phyloP scores from a whole-genome alignment of 1,140 invertebrate genomes.

The Ctenoplectra terminalis region DNA sequence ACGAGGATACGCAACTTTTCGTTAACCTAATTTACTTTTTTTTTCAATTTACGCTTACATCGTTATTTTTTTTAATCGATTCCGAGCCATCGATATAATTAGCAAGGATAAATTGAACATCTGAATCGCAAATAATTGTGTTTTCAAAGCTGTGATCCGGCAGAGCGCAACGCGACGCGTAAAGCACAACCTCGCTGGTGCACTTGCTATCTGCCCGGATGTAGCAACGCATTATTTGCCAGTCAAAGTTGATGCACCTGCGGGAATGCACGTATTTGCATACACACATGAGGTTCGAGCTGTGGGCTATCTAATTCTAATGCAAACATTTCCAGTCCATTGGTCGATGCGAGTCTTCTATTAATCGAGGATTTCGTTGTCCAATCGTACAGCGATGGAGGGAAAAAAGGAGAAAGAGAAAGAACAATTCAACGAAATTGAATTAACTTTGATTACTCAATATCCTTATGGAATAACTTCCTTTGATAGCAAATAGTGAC shows the following conservation, averaged over 20 bases:
- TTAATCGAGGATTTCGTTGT: slow-evolving; percentile 38
- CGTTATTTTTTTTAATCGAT: too few species aligned
- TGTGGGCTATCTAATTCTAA: slow-evolving; percentile 47
- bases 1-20: too few species aligned
- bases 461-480: neutral
- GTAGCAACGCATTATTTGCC: slow-evolving; percentile 36
- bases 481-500: neutral
- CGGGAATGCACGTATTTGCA: slow-evolving; percentile 37
- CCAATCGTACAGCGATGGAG: neutral
- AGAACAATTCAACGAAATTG: neutral
- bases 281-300: slow-evolving; percentile 1
- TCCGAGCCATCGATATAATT: too few species aligned
- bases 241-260: slow-evolving; percentile 54
- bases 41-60: too few species aligned
- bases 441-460: neutral
- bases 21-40: too few species aligned
- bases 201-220: slow-evolving; percentile 16
- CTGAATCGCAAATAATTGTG: neutral
- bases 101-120: neutral
- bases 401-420: too few species aligned
- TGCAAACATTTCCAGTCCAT: slow-evolving; percentile 47
- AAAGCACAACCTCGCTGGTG: slow-evolving; percentile 1
- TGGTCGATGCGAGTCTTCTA: neutral
- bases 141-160: too few species aligned
- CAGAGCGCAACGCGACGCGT: neutral